Evolutionary conservation across 2,113 vertebrate species (phyloP).

Genomic region (Malurus alboscapulatus): DNA sequence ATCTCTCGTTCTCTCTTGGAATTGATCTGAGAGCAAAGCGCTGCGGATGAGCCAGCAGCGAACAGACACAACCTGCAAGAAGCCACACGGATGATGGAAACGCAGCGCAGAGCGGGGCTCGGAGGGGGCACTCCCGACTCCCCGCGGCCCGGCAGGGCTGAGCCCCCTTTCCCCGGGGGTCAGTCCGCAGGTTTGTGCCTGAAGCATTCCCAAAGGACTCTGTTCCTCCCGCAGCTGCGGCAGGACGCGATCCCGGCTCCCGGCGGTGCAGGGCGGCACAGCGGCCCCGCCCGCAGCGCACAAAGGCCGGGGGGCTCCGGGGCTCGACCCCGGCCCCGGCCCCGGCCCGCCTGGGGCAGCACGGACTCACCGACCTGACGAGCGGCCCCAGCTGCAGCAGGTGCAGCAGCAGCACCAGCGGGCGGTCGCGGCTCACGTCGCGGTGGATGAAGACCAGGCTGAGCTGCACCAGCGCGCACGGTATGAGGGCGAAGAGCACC

Average conservation of each 20-base stretch:
- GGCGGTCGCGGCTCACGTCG: constrained; percentile 90
- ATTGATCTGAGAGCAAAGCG: background rate
- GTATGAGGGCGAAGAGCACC: constrained; percentile 89
- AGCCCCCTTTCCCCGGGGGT: background rate
- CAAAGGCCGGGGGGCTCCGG: background rate
- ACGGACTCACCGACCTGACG: constrained; percentile 82
- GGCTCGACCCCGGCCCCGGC: background rate
- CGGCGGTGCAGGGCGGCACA: background rate
- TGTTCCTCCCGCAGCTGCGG: background rate
- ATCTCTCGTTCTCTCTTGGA: background rate
- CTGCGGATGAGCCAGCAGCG: fast-evolving
- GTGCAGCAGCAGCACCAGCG: constrained; percentile 91
- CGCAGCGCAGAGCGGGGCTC: background rate
- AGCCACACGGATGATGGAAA: fast-evolving
- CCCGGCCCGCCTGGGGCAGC: background rate
- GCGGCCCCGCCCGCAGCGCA: background rate
- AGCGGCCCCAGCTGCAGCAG: constrained; percentile 92
- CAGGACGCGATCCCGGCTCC: background rate
- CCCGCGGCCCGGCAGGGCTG: background rate
- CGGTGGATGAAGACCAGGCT: constrained; percentile 94
- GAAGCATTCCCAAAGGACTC: fast-evolving
- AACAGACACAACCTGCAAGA: background rate
- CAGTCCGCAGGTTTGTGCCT: background rate
- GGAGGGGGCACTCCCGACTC: background rate
- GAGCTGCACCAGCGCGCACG: constrained; percentile 91